Base-by-base conservation (phyloP, 2,888 invertebrate genomes). In the Ormyrus labotus region DNA sequence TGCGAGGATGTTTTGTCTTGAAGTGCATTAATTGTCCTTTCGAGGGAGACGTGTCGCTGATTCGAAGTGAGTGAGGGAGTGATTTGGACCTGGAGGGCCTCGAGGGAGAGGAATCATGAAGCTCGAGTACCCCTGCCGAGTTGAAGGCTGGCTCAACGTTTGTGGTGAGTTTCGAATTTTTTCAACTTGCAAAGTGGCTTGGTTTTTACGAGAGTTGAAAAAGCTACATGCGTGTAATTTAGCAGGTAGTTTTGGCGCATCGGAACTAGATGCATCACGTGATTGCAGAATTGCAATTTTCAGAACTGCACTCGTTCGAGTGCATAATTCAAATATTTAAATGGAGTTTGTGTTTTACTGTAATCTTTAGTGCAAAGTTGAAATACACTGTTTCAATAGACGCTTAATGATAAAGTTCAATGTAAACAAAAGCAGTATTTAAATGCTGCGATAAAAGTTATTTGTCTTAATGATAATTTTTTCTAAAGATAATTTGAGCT, bases 111-210 rank as follows among this genome's bases (percentile, higher is more conserved):
- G 77, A 64, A 85, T 84, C 84, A 91, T 91, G 90, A 91, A 88
- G 88, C 51, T 92, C 87, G 91, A 92, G 82, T 93, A 92, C 88
- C 93, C 93, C 10, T 92, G 92, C 85, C 91, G 93, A 75, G 92
- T 93, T 65, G 93, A 93, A 88, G 93, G 93, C 83, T 93, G 93
- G 93, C 91, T 93, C 84, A 92, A 92, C 86, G 92, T 93, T 85
- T 92, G 92, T 87, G 93, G 93, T 93, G 84, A 92, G 92, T 90
- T 64, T 81, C 5, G 34, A 34, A 34, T 34, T 34, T 34, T 34
- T 34, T 34, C 0, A 34, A 4, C 34, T 34, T 34, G 34, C 34
- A 34, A 34, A 34, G 34, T 34, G 34, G 34, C 34, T 4, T 34
- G 34, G 34, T 34, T 4, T 34, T 34, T 34, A 34, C 34, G 34